These are phyloP conservation scores for Synaphobranchus kaupii DNA, from an alignment of 2,797 vertebrate genomes.

Conservation along the genomic window DNA sequence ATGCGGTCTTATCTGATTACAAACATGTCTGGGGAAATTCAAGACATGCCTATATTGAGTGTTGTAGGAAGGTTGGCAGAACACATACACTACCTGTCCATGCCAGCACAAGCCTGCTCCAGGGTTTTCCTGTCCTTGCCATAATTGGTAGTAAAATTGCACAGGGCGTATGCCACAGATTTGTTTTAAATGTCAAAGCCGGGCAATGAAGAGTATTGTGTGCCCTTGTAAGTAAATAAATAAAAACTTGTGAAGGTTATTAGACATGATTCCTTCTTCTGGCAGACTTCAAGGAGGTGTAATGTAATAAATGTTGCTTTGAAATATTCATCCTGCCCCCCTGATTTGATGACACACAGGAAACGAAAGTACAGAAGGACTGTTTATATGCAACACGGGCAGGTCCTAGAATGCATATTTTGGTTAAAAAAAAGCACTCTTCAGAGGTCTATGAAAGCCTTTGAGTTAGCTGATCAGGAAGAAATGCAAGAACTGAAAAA, in stretches of 20 bases:
- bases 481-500: background rate
- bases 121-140: background rate
- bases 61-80: background rate
- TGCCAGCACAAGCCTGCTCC: background rate
- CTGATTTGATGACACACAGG: slow-evolving; percentile 2
- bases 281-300: background rate
- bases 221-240: slow-evolving; percentile 4
- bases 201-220: background rate
- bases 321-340: background rate
- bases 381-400: background rate
- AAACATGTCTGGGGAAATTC: background rate
- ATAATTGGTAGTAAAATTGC: background rate
- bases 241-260: background rate
- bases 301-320: background rate
- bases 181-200: slow-evolving; percentile 15
- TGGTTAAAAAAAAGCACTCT: background rate
- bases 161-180: background rate
- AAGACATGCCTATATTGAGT: background rate
- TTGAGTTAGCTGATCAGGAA: background rate
- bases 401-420: background rate
- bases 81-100: background rate
- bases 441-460: background rate
- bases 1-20: background rate
- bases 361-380: background rate
- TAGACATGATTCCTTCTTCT: slow-evolving; percentile 7